These are phyloP conservation scores for Dreissena rostriformis DNA, from an alignment of 1,140 invertebrate genomes.

Conservation along the genomic window DNA sequence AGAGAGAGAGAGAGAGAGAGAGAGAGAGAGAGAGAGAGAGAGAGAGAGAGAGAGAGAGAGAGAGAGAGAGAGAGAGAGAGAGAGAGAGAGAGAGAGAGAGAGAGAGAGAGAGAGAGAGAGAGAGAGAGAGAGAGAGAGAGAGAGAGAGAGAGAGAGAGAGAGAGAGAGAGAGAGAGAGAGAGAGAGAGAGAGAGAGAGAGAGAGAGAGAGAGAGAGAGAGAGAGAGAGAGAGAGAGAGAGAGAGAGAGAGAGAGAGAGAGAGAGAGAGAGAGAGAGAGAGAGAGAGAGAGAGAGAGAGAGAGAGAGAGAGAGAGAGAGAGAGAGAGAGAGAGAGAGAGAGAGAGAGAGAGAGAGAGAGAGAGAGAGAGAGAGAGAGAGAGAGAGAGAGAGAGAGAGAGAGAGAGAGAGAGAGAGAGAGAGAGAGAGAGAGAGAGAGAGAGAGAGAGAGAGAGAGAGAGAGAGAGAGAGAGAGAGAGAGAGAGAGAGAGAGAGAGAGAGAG, in stretches of 20 bases:
- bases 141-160: slow-evolving; percentile 7
- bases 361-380: slow-evolving; percentile 7
- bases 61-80: slow-evolving; percentile 7
- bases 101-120: slow-evolving; percentile 7
- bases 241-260: slow-evolving; percentile 7
- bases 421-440: slow-evolving; percentile 7
- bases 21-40: slow-evolving; percentile 7
- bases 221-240: slow-evolving; percentile 7
- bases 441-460: slow-evolving; percentile 7
- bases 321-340: slow-evolving; percentile 7
- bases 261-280: slow-evolving; percentile 7
- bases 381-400: slow-evolving; percentile 7
- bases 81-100: slow-evolving; percentile 7
- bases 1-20: slow-evolving; percentile 7
- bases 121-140: slow-evolving; percentile 7
- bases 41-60: slow-evolving; percentile 7
- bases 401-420: slow-evolving; percentile 7
- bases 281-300: slow-evolving; percentile 7
- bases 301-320: slow-evolving; percentile 7
- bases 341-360: slow-evolving; percentile 7
- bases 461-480: slow-evolving; percentile 7
- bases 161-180: slow-evolving; percentile 7
- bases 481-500: slow-evolving; percentile 7
- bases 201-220: slow-evolving; percentile 7
- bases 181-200: slow-evolving; percentile 7